Evolutionary conservation across 2,888 invertebrate genomes (phyloP).

Genomic region (Lucinisca nassula): DNA sequence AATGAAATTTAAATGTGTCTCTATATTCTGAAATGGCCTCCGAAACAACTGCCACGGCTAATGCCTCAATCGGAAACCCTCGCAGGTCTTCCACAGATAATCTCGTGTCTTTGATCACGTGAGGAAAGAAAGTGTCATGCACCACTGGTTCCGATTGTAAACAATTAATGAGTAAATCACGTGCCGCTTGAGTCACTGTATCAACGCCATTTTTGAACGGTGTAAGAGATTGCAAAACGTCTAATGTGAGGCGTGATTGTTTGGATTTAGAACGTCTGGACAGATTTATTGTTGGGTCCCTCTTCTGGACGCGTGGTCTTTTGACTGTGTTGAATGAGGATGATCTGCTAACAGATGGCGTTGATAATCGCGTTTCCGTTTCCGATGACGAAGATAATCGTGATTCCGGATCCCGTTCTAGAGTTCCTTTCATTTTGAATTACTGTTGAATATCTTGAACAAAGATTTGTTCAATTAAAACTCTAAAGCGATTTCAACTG

Average conservation of each 20-base stretch:
- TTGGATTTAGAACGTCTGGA: constrained; percentile 8
- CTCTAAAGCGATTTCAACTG: no score
- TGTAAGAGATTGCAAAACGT: constrained; percentile 79
- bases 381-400: not conserved
- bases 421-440: not conserved
- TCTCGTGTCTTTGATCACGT: constrained; percentile 72
- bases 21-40: constrained; percentile 79
- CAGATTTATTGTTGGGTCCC: constrained; percentile 15
- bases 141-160: constrained; percentile 81
- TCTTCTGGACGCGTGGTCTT: constrained; percentile 49
- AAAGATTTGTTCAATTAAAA: no score
- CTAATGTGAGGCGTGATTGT: constrained; percentile 71
- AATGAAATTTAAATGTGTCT: constrained; percentile 82
- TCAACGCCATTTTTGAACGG: constrained; percentile 81
- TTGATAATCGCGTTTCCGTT: not conserved
- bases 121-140: constrained; percentile 82
- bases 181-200: constrained; percentile 79
- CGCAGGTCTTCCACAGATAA: constrained; percentile 70
- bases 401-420: not conserved
- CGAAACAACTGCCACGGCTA: constrained; percentile 80
- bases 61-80: constrained; percentile 81
- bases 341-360: constrained; percentile 20
- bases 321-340: constrained; percentile 64
- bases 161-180: constrained; percentile 81
- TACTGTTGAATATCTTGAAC: no score